Conservation (phyloP, 2,113 vertebrate species). For the Aix galericulata region DNA sequence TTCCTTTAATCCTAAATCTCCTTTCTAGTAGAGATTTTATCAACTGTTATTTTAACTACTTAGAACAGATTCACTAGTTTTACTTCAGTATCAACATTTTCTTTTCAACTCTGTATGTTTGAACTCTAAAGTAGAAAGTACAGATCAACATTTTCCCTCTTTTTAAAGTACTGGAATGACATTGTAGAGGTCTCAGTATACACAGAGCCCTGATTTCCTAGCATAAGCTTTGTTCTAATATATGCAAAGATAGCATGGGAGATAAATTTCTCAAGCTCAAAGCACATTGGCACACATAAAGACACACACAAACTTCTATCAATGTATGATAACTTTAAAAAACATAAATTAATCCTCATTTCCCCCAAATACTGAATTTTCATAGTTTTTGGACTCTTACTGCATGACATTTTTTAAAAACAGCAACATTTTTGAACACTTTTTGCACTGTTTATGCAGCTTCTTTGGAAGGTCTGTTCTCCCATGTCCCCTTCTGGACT, state of each 20-base stretch:
- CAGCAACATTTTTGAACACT: background rate
- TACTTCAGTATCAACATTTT: background rate
- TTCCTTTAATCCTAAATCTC: slow-evolving; percentile 27
- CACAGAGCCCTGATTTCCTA: background rate
- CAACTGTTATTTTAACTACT: background rate
- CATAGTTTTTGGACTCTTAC: background rate
- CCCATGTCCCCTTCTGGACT: background rate
- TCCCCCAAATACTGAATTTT: background rate
- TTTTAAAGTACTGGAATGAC: background rate
- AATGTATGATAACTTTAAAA: background rate
- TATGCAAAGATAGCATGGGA: background rate
- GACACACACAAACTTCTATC: background rate
- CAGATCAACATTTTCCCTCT: background rate
- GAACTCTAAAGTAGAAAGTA: background rate
- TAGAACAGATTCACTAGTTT: background rate
- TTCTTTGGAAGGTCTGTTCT: background rate
- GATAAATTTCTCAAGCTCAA: background rate
- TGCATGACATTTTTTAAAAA: background rate
- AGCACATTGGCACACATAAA: background rate
- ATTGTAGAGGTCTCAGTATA: background rate
- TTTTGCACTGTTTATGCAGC: rapidly evolving
- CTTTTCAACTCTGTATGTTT: background rate
- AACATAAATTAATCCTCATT: background rate
- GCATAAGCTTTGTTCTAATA: background rate
- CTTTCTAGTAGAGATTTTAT: background rate